Base-by-base conservation (phyloP, 2,888 invertebrate genomes). In the Peribatodes rhomboidaria region DNA sequence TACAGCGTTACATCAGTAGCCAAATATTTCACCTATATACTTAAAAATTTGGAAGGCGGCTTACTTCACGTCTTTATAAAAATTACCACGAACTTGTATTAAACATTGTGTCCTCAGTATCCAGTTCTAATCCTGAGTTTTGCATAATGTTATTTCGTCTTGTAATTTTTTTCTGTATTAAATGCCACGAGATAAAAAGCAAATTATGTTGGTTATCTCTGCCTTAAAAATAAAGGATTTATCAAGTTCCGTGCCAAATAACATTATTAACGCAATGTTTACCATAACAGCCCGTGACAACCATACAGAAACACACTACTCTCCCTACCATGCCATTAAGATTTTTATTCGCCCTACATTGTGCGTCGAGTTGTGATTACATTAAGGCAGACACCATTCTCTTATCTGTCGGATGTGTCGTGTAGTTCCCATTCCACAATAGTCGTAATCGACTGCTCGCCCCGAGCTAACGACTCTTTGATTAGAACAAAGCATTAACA, bases 401-500 rank as follows among this genome's bases (percentile, higher is more conserved):
- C 72, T 73, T 86, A 86, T 85, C 86, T 73, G 73, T 56, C 82
- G 85, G 84, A 86, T 86, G 80, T 82, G 84, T 83, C 82, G 80
- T 77, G 60, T 80, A 80, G 80, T 82, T 79, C 72, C 81, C 81
- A 87, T 86, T 87, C 81, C 78, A 71, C 85, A 84, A 85, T 82
- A 84, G 84, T 82, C 79, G 83, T 86, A 90, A 88, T 89, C 85
- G 86, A 86, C 80, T 83, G 71, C 69, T 77, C 72, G 77, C 82
- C 79, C 80, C 79, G 77, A 77, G 78, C 87, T 88, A 88, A 88
- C 81, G 88, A 88, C 83, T 79, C 81, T 84, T 86, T 88, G 87
- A 88, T 88, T 87, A 87, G 86, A 84, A 82, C 82, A 79, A 80
- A 81, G 78, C 81, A 80, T 83, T 84, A 81, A 80, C 81, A 82